Percentiles rank a stretch among this genome's conserved stretches.
Evolutionary conservation across 2,797 vertebrate species (phyloP).

Genomic region (Lutjanus argentimaculatus): DNA sequence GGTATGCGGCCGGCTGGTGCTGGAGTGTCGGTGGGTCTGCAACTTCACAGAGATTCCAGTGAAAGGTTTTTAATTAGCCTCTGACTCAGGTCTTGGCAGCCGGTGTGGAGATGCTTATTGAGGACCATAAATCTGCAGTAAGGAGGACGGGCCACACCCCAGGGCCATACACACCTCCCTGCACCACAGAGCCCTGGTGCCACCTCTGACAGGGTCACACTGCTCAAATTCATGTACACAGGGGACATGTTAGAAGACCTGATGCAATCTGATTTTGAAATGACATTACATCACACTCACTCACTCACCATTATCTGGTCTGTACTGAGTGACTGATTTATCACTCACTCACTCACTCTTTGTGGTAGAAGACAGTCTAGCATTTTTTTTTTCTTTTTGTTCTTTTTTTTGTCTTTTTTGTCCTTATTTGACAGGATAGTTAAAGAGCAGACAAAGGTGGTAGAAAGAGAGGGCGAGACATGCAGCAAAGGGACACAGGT

Average conservation of each 20-base stretch:
- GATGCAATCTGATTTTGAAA: slow-evolving; percentile 37
- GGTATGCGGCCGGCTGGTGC: slow-evolving; percentile 44
- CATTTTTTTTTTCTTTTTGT: too few species aligned
- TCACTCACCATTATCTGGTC: neutral
- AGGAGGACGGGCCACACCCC: slow-evolving; percentile 66
- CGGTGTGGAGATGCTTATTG: slow-evolving; percentile 73
- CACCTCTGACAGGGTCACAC: slow-evolving; percentile 13
- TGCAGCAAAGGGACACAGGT: too few species aligned
- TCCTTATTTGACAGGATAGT: too few species aligned
- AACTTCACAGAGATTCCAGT: slow-evolving; percentile 82
- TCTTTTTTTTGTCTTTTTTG: too few species aligned
- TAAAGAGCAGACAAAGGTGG: too few species aligned
- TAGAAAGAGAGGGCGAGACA: too few species aligned
- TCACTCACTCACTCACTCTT: slow-evolving; percentile 1
- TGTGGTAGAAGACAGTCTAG: too few species aligned
- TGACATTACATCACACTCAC: slow-evolving; percentile 15
- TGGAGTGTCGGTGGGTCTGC: slow-evolving; percentile 49
- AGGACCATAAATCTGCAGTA: slow-evolving; percentile 80
- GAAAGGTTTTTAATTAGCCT: slow-evolving; percentile 85
- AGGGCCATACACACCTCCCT: slow-evolving; percentile 47
- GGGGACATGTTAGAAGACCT: slow-evolving; percentile 13
- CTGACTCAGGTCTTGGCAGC: slow-evolving; percentile 80
- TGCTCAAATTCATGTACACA: too few species aligned
- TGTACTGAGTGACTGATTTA: neutral
- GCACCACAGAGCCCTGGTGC: slow-evolving; percentile 14